Conservation (phyloP, 2,113 vertebrate genomes). For the Cryptotis parvus region DNA sequence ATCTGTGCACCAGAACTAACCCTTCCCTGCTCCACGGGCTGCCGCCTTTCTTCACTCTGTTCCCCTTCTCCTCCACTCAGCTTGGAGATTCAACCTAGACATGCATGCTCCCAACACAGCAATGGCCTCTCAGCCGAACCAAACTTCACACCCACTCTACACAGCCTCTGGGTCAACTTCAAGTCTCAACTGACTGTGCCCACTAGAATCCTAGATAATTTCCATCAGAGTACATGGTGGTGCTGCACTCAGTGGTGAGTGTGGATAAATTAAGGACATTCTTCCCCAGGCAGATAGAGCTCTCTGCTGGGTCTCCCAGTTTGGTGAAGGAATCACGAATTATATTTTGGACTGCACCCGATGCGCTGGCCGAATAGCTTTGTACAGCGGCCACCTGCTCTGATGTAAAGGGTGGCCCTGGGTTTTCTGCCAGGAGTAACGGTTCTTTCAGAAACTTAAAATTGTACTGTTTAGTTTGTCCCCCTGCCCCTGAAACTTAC, state of each 20-base stretch:
- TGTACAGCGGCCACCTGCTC: not conserved
- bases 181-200: not conserved
- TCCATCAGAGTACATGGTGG: not conserved
- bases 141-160: no score
- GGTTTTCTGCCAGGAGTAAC: not conserved
- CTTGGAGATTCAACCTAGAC: not conserved
- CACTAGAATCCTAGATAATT: not conserved
- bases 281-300: not conserved
- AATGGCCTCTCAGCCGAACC: not conserved
- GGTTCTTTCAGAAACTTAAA: not conserved
- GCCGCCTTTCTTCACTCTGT: not conserved
- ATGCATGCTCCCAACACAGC: not conserved
- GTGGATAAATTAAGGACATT: not conserved
- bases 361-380: not conserved
- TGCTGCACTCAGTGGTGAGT: not conserved
- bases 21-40: not conserved
- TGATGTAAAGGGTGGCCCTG: not conserved
- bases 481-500: not conserved
- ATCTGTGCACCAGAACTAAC: not conserved
- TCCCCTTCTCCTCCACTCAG: not conserved
- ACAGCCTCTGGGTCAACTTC: not conserved
- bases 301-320: not conserved
- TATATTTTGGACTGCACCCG: not conserved
- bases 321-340: not conserved
- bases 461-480: not conserved